Conservation (phyloP, 1,140 invertebrate genomes). For the Acromyrmex echinatior region DNA sequence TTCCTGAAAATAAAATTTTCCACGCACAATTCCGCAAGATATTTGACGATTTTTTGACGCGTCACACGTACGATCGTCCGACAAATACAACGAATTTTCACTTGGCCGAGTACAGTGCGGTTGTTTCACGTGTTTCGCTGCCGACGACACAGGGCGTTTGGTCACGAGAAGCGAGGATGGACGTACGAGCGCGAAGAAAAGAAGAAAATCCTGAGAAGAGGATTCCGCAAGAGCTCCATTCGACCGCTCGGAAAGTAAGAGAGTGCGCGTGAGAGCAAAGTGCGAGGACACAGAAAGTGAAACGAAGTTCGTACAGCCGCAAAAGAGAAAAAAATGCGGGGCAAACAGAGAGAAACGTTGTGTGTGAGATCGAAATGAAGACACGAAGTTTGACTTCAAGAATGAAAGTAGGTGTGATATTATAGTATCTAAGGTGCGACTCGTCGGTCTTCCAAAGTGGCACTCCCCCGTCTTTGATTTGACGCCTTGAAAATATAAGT, state of each 20-base stretch:
- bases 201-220: slow-evolving; percentile 26
- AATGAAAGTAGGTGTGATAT: slow-evolving; percentile 65
- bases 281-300: slow-evolving; percentile 38
- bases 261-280: slow-evolving; percentile 40
- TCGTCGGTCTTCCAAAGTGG: slow-evolving; percentile 26
- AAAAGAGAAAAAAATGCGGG: background rate
- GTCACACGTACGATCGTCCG: slow-evolving; percentile 35
- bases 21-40: background rate
- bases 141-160: slow-evolving; percentile 39
- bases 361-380: slow-evolving; percentile 41
- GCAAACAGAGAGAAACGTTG: slow-evolving; percentile 40
- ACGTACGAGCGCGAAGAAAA: slow-evolving; percentile 17
- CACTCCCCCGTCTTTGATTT: slow-evolving; percentile 1
- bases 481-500: background rate
- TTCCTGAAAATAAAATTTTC: background rate
- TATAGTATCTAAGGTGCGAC: slow-evolving; percentile 46
- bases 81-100: slow-evolving; percentile 46
- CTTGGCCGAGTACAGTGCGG: slow-evolving; percentile 10
- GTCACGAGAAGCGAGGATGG: slow-evolving; percentile 50
- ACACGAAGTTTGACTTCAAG: slow-evolving; percentile 58
- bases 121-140: slow-evolving; percentile 48
- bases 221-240: slow-evolving; percentile 47
- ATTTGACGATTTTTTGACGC: background rate
- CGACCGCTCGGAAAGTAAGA: slow-evolving; percentile 50
- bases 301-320: slow-evolving; percentile 26